Evolutionary conservation across 2,797 vertebrate species (phyloP), one percentile per base, ranked within the genome.

Genomic region (Columba guinea): DNA sequence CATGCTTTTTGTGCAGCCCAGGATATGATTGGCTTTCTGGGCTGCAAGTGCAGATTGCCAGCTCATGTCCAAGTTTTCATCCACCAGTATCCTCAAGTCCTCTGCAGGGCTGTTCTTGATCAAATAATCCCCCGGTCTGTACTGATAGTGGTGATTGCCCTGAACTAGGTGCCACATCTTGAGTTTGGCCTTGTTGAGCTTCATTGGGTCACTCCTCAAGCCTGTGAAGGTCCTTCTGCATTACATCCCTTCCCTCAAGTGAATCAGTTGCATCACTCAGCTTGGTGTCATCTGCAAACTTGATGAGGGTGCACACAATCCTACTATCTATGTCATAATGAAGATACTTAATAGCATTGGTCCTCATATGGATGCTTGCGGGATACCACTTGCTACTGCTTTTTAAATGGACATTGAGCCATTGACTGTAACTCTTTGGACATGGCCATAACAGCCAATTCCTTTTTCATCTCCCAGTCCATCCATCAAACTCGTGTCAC

Each of bases 11-110:
- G 46, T 37, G 13, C n/a, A 58, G 9, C 17, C 37, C 24, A 70
- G 32, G 32, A 44, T 44, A 4, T 0, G 3, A 19, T 39, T 46
- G 7, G 13, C n/a, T 30, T 64, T 77, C n/a, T 84, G 73, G 59
- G 11, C 46, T 78, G 19, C 2, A 10, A 46, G 20, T 3, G 4
- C n/a, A n/a, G 4, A 4, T 46, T 65, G 37, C 60, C 0, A 1
- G 8, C 32, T 65, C 21, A 19, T 27, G 15, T n/a, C 19, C 27
- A 28, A 19, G 32, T 44, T 73, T 80, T 51, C 51, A n/a, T 27
- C 10, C 11, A 58, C 32, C 58, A 22, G 7, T 26, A 55, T 4
- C 3, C 17, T 32, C 10, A 58, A 19, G 52, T 26, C 44, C 27
- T 34, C 28, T 13, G 46, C 11, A 48, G 24, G 8, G 23, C 17